Conservation (phyloP, 2,888 invertebrate genomes). For the Oscheius onirici region DNA sequence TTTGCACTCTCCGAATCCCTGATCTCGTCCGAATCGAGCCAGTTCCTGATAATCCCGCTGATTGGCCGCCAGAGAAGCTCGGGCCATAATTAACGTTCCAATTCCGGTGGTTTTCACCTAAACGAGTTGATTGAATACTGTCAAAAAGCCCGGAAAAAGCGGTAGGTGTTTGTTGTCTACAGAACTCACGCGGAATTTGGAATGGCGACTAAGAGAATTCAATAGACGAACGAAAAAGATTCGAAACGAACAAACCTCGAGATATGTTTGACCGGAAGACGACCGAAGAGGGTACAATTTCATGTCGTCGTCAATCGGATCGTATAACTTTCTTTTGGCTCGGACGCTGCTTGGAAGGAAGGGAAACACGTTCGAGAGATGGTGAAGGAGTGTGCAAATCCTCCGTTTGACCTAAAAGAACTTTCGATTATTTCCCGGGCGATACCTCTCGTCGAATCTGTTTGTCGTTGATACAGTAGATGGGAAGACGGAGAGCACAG, state of each 20-base stretch:
- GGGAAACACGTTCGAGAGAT: background rate
- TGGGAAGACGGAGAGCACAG: conserved; percentile 54
- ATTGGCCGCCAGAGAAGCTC: conserved; percentile 47
- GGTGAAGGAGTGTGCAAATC: background rate
- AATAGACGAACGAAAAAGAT: background rate
- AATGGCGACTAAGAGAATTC: conserved; percentile 9
- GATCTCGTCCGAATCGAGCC: background rate
- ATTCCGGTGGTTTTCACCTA: conserved; percentile 52
- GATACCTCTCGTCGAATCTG: conserved; percentile 28
- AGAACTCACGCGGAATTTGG: background rate
- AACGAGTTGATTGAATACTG: conserved; percentile 9
- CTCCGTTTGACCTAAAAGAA: conserved; percentile 9
- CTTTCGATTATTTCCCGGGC: background rate
- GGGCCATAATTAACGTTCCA: conserved; percentile 56
- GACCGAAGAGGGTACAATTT: conserved; percentile 1
- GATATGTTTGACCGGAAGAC: background rate
- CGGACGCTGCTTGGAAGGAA: conserved; percentile 17
- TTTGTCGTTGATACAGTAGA: conserved; percentile 44
- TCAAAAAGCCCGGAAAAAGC: background rate
- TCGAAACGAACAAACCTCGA: conserved; percentile 6
- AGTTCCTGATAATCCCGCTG: conserved; percentile 28
- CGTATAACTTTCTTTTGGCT: conserved; percentile 22
- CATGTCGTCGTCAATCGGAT: conserved; percentile 22
- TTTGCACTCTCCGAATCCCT: background rate
- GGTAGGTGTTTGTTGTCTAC: background rate